Evolutionary conservation across 2,113 vertebrate species (phyloP).

Genomic region (Pimephales promelas): DNA sequence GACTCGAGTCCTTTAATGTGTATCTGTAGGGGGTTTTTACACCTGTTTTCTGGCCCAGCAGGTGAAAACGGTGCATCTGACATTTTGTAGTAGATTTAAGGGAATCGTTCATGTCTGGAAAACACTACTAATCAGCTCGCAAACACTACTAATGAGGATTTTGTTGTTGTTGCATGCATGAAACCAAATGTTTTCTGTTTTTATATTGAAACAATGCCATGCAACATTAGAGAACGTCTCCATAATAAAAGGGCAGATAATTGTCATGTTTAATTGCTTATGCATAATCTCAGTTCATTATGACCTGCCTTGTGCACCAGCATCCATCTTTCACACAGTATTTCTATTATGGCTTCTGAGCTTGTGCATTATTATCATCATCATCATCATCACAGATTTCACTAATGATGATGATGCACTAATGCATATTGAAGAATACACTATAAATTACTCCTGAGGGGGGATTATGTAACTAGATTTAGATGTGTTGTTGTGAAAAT

Average conservation of each 20-base stretch:
- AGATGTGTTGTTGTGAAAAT: background rate
- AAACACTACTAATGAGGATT: no score
- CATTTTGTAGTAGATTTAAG: background rate
- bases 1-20: background rate
- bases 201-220: background rate
- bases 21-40: background rate
- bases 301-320: background rate
- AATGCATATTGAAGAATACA: background rate
- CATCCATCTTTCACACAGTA: conserved; percentile 1
- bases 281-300: background rate
- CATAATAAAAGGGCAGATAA: background rate
- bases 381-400: background rate
- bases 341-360: background rate
- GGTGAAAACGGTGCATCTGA: background rate
- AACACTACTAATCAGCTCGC: background rate
- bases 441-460: background rate
- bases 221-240: background rate
- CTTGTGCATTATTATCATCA: background rate
- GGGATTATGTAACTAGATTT: conserved; percentile 21
- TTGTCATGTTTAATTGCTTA: background rate
- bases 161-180: background rate
- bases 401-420: background rate
- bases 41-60: no score
- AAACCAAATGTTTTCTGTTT: background rate
- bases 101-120: background rate